Evolutionary conservation across 2,888 invertebrate genomes (phyloP), one percentile per base, ranked within the genome.

Genomic region (Cerastis rubricosa): DNA sequence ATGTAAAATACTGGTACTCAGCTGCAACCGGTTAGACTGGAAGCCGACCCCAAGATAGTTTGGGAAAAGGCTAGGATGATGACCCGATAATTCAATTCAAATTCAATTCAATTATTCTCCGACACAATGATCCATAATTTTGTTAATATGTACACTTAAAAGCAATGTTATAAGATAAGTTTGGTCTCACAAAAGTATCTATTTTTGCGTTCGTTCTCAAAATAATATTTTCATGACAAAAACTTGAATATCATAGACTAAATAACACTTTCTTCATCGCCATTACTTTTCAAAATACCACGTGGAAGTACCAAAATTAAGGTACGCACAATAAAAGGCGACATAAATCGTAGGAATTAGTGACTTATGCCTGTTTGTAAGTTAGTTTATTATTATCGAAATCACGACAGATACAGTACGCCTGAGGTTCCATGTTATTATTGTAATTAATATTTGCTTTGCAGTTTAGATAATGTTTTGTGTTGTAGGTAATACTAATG

Each of bases 351-450:
- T 79, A 54, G 79, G 83, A 86, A 89, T 87, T 89, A 87, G 86
- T 92, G 90, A 93, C 92, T 93, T 91, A 93, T 89, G 87, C 87
- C 65, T 90, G 90, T 92, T 92, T 89, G 90, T 90, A 90, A 87
- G 78, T 68, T 90, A 85, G 82, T 74, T 68, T 29, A 71, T 84
- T 75, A 45, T 40, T 74, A 65, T 85, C 70, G 89, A 89, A 88
- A 89, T n/a, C 25, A 81, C 85, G 88, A 85, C 85, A 89, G 87
- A 88, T 88, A 87, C 57, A 80, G 74, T 81, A 78, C 79, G 81
- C 85, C 81, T 22, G 87, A 83, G 63, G 47, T 76, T 65, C 1
- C 8, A 64, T 73, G 45, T 65, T 57, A 59, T 71, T 49, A 63
- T 67, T 71, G 68, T 35, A 45, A 74, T 74, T 71, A 51, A 49